These are phyloP conservation scores for Spilosoma lubricipeda DNA, from an alignment of 2,888 invertebrate genomes.

Conservation along the genomic window DNA sequence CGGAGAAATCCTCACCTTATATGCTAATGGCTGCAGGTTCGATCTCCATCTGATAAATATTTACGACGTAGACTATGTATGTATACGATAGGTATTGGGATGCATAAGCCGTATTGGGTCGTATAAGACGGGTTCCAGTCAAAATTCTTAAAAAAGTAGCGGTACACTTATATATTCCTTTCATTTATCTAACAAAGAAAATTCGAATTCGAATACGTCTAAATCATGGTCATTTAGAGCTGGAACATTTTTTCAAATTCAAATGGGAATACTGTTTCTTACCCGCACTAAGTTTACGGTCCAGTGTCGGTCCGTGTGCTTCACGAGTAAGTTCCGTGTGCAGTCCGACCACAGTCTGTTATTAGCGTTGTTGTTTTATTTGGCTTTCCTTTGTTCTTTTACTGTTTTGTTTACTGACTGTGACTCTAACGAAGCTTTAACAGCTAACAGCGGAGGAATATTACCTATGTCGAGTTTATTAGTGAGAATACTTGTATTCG, in stretches of 20 bases:
- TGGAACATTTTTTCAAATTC: background rate
- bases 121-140: background rate
- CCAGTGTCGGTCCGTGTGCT: background rate
- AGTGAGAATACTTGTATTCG: background rate
- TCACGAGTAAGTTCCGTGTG: background rate
- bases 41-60: slow-evolving; percentile 24
- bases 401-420: slow-evolving; percentile 14
- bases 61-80: slow-evolving; percentile 3
- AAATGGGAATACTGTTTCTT: background rate
- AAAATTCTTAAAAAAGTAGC: background rate
- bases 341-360: slow-evolving; percentile 17
- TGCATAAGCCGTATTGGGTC: background rate
- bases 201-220: too few relatives aligned
- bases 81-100: background rate
- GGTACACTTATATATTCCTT: background rate
- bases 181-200: background rate
- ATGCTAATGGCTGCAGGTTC: slow-evolving; percentile 17
- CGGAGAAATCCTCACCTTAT: slow-evolving; percentile 22
- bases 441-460: background rate
- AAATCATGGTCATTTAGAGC: background rate
- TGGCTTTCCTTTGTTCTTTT: slow-evolving; percentile 11
- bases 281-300: background rate
- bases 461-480: background rate
- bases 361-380: slow-evolving; percentile 21
- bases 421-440: slow-evolving; percentile 8